phyloP scores from a whole-genome alignment of 1,140 invertebrate genomes.

The Megalonaias nervosa region DNA sequence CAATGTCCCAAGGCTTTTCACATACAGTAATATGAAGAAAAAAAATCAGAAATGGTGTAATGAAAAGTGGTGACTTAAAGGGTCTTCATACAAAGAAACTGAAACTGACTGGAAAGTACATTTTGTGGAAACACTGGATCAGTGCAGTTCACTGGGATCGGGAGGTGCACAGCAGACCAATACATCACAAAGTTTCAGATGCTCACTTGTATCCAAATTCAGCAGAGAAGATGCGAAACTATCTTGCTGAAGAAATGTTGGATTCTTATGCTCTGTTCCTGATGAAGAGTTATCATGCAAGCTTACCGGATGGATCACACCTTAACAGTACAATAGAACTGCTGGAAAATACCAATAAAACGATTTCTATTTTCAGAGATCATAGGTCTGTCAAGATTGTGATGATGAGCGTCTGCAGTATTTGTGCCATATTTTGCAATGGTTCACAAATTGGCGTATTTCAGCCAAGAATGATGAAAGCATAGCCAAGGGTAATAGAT shows the following conservation, averaged over 20 bases:
- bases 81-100: background rate
- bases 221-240: constrained; percentile 11
- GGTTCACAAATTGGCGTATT: too few species aligned
- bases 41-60: too few species aligned
- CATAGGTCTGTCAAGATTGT: background rate
- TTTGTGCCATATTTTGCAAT: background rate
- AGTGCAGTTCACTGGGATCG: background rate
- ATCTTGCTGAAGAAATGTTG: constrained; percentile 4
- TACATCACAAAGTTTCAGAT: background rate
- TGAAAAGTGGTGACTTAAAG: constrained; percentile 7
- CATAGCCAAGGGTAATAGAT: background rate
- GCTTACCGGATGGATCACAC: background rate
- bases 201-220: too few species aligned
- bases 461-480: background rate
- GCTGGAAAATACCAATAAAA: background rate
- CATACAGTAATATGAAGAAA: too few species aligned
- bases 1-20: too few species aligned
- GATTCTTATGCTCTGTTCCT: background rate
- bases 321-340: background rate
- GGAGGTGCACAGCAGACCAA: background rate
- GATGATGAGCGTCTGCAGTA: background rate
- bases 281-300: background rate
- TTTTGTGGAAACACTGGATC: constrained; percentile 11
- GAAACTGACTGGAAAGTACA: background rate
- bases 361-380: constrained; percentile 1